phyloP scores from a whole-genome alignment of 2,888 invertebrate genomes.

The Eupithecia subfuscata region DNA sequence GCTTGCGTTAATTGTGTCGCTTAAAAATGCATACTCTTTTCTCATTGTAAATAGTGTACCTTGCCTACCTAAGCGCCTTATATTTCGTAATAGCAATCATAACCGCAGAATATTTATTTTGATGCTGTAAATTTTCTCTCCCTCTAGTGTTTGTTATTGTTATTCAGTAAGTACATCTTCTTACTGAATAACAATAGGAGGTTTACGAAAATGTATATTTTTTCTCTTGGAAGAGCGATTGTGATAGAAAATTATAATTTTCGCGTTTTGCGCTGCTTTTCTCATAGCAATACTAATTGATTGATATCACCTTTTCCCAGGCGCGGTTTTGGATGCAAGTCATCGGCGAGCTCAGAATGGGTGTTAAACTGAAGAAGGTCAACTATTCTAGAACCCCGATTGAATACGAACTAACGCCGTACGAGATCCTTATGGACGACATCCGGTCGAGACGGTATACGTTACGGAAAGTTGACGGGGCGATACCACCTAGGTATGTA shows the following conservation, averaged over 20 bases:
- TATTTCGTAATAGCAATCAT: background rate
- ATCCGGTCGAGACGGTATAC: conserved; percentile 95
- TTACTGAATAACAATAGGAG: background rate
- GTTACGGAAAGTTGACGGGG: conserved; percentile 93
- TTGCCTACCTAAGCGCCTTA: background rate
- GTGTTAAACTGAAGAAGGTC: conserved; percentile 96
- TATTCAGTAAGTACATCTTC: background rate
- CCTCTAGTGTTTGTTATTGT: background rate
- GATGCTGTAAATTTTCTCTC: background rate
- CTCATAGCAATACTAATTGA: conserved; percentile 51
- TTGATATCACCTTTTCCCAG: conserved; percentile 76
- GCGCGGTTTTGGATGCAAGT: conserved; percentile 98
- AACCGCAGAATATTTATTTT: background rate
- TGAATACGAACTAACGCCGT: conserved; percentile 97
- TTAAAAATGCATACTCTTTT: background rate
- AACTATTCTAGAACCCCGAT: conserved; percentile 90
- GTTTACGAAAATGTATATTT: background rate
- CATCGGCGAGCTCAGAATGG: conserved; percentile 94
- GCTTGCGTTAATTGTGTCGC: background rate
- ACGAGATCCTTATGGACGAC: conserved; percentile 98
- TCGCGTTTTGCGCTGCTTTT: background rate
- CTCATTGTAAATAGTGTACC: background rate
- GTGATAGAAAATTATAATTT: background rate
- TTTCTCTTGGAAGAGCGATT: background rate
- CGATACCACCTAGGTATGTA: conserved; percentile 85